Evolutionary conservation across 1,140 invertebrate species (phyloP), one percentile per base, ranked within the genome.

Genomic region (Cotesia vestalis): DNA sequence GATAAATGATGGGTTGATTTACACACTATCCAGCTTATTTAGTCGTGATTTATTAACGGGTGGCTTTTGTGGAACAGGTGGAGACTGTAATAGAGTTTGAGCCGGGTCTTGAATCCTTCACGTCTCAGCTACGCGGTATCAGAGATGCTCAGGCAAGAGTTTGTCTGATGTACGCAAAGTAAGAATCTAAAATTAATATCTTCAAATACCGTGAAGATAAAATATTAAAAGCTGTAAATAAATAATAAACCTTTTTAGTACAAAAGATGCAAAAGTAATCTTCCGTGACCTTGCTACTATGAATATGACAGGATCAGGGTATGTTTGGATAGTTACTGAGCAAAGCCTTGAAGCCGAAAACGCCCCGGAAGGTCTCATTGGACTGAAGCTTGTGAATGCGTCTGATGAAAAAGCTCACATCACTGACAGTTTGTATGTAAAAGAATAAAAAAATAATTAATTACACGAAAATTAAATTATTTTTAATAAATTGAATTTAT

Each of bases 261-360:
- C 94, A 81, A 92, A 91, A 36, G 97, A 98, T 85, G 95, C 96
- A 0, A 91, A 93, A 79, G 90, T 94, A 55, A 96, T 99, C 82
- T 98, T 98, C 86, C 87, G 91, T 69, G 94, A 98, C 88, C 96
- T 96, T 2, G 90, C 91, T 0, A 87, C 88, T 57, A 87, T 96
- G 64, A 97, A 97, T 81, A 95, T 98, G 93, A 97, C 96, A 0
- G 92, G 92, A 8, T 90, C 91, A 59, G 96, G 95, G 34, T 96
- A 96, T 85, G 96, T 96, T n/a, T 99, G 97, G 97, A 92, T 98
- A 80, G 95, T 98, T 3, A 98, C 96, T 2, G 97, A 98, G 83
- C 96, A 98, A 85, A 96, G 95, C 4, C 87, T 98, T 73, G 89
- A 92, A 74, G 94, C 96, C 17, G 88, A 90, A 27, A 96, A 96